These are phyloP conservation scores for Plagodis dolabraria DNA, from an alignment of 2,888 invertebrate genomes.

Conservation along the genomic window DNA sequence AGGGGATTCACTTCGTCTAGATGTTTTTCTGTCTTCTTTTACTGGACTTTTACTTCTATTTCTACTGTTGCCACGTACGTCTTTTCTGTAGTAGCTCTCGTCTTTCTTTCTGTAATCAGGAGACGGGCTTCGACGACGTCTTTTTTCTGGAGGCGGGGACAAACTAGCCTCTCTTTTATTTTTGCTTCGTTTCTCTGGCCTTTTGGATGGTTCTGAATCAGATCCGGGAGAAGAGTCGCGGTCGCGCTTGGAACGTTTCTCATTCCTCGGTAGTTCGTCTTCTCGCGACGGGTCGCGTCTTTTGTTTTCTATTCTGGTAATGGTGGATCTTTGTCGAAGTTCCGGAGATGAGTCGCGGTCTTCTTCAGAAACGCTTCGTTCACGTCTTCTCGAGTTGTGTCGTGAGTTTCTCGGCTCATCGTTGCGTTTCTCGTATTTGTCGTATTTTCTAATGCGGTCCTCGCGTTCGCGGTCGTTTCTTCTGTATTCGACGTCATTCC, in stretches of 20 bases:
- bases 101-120: constrained; percentile 53
- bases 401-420: constrained; percentile 49
- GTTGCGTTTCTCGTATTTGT: constrained; percentile 70
- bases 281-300: constrained; percentile 57
- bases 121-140: constrained; percentile 62
- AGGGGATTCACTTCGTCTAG: constrained; percentile 32
- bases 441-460: constrained; percentile 56
- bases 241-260: constrained; percentile 60
- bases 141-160: constrained; percentile 69
- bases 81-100: constrained; percentile 49
- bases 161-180: constrained; percentile 54
- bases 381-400: constrained; percentile 58
- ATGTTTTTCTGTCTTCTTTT: constrained; percentile 46
- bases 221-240: constrained; percentile 58
- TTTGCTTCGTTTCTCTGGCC: constrained; percentile 56
- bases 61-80: constrained; percentile 48
- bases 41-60: constrained; percentile 38
- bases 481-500: constrained; percentile 63
- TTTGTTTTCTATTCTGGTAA: constrained; percentile 67
- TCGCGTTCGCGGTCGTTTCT: constrained; percentile 76
- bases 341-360: constrained; percentile 59
- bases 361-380: constrained; percentile 54
- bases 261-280: constrained; percentile 47
- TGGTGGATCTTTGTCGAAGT: constrained; percentile 61
- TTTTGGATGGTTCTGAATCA: constrained; percentile 51